Conservation (phyloP, 1,140 invertebrate species). For the Pygmarrhopalites habei region DNA sequence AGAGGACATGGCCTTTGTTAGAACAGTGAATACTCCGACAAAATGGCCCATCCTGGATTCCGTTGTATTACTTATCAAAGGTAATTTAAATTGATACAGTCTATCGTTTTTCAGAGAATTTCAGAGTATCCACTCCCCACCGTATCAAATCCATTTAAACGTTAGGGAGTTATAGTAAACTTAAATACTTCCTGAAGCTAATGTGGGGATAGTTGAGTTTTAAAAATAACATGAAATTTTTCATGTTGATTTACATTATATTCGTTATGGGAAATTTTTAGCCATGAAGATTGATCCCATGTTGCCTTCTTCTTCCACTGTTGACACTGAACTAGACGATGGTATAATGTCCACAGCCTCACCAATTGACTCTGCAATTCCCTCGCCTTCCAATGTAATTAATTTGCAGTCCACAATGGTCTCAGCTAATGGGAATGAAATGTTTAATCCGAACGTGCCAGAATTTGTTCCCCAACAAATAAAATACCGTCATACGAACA, state of each 20-base stretch:
- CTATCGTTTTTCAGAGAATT: no score
- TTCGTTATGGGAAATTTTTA: no score
- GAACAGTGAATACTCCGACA: constrained; percentile 68
- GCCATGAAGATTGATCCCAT: constrained; percentile 6
- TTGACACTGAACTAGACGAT: neutral
- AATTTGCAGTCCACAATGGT: neutral
- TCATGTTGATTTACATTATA: no score
- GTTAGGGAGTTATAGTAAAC: no score
- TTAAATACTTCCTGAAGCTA: no score
- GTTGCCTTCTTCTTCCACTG: constrained; percentile 34
- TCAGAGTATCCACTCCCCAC: no score
- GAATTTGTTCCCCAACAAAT: constrained; percentile 69
- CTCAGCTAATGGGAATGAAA: constrained; percentile 44
- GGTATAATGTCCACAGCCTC: constrained; percentile 32
- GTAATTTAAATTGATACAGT: no score
- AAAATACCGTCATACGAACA: no score
- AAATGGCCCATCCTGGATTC: constrained; percentile 74
- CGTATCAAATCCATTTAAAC: no score
- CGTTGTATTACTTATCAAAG: constrained; percentile 40
- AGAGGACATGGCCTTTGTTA: constrained; percentile 48
- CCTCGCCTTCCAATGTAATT: constrained; percentile 3
- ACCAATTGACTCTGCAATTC: neutral
- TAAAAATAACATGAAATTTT: no score
- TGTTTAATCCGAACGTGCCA: constrained; percentile 74
- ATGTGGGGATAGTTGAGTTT: no score